Conservation (phyloP, 2,113 vertebrate genomes). For the Leptodactylus fuscus region DNA sequence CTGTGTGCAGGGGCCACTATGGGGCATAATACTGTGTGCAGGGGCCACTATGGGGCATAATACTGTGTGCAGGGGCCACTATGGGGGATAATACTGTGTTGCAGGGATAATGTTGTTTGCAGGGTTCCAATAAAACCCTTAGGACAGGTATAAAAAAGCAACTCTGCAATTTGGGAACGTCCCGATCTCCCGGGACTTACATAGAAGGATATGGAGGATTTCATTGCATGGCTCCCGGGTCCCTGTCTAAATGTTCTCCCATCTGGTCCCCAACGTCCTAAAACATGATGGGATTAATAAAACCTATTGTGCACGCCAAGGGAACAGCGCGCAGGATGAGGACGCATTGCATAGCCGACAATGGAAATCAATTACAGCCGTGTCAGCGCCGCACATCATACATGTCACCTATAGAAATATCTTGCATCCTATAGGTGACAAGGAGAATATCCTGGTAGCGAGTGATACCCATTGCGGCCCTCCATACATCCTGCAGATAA, state of each 20-base stretch:
- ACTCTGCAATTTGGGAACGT: neutral
- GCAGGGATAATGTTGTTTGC: too few species aligned
- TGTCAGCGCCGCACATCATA: neutral
- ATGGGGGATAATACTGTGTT: too few species aligned
- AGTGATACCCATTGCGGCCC: constrained; percentile 7
- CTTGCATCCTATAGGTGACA: neutral
- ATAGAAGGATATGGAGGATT: too few species aligned
- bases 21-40: too few species aligned
- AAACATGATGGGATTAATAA: neutral
- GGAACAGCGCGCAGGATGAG: neutral
- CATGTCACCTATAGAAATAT: neutral
- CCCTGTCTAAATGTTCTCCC: neutral
- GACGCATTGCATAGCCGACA: neutral
- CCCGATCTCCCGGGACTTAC: neutral
- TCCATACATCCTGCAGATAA: constrained; percentile 60
- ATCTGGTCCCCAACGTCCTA: neutral
- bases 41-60: too few species aligned
- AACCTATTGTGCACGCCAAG: neutral
- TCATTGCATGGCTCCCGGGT: too few species aligned
- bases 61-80: too few species aligned
- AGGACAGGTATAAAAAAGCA: neutral
- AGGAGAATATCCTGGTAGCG: neutral
- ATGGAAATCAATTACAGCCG: neutral
- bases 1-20: too few species aligned
- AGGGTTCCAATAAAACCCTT: neutral